phyloP scores from a whole-genome alignment of 2,888 invertebrate genomes.

The Zaprionus bogoriensis region DNA sequence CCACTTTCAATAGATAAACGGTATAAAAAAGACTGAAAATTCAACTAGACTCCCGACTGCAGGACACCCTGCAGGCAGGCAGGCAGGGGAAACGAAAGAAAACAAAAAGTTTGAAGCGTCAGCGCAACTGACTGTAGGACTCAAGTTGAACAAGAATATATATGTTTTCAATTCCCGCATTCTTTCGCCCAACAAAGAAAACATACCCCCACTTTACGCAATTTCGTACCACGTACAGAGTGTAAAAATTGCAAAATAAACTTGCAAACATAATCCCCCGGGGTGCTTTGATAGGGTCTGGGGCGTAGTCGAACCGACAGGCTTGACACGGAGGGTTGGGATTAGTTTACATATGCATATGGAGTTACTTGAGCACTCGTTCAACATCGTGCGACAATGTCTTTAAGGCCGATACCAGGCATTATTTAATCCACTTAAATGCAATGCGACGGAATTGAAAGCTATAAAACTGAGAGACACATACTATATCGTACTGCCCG shows the following conservation, averaged over 20 bases:
- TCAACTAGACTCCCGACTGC: too few relatives aligned
- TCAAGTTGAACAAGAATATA: neutral
- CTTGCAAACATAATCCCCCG: slow-evolving; percentile 34
- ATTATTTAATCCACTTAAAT: neutral
- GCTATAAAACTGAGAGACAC: neutral
- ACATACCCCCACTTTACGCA: neutral
- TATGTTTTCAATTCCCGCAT: neutral
- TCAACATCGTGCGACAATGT: neutral
- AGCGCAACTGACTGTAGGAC: neutral
- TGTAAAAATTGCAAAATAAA: slow-evolving; percentile 20
- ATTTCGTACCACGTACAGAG: neutral
- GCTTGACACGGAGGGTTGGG: neutral
- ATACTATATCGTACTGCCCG: neutral
- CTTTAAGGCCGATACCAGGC: slow-evolving; percentile 9
- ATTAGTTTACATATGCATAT: slow-evolving; percentile 18
- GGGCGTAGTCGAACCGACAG: neutral
- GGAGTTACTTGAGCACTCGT: slow-evolving; percentile 14
- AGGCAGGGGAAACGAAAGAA: too few relatives aligned
- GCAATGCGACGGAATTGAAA: neutral
- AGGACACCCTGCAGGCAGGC: neutral
- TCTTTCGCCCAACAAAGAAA: neutral
- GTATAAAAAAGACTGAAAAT: too few relatives aligned
- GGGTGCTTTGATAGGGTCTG: neutral
- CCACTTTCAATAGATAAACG: too few relatives aligned
- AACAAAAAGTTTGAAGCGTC: neutral